Conservation (phyloP, 2,113 vertebrate genomes). For the Sapayoa aenigma region DNA sequence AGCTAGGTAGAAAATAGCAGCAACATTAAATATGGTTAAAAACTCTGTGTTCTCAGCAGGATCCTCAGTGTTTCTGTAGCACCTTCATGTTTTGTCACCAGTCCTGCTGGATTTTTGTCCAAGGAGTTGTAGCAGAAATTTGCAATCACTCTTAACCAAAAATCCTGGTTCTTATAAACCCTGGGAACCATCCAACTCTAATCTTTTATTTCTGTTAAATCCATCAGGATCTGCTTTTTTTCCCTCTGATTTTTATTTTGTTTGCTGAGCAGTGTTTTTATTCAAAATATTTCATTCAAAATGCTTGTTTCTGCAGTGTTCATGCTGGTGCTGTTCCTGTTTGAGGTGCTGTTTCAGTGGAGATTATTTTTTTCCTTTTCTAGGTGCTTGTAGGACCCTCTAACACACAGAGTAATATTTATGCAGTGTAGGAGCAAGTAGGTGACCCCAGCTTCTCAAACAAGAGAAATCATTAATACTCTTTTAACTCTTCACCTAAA, state of each 20-base stretch:
- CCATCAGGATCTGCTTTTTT: background rate
- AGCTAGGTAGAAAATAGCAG: conserved; percentile 76
- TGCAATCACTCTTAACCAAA: background rate
- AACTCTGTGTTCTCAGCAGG: background rate
- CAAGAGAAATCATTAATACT: background rate
- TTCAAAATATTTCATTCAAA: background rate
- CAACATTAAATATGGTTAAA: background rate
- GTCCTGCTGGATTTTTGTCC: fast-evolving
- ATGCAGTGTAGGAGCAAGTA: background rate
- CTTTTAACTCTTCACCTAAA: background rate
- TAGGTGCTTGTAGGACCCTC: background rate
- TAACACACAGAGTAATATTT: background rate
- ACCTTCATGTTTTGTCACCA: background rate
- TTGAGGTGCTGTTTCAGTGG: background rate
- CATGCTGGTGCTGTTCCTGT: background rate
- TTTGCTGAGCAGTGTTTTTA: background rate
- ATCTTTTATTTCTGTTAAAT: background rate
- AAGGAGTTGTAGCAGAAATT: background rate
- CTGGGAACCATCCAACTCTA: background rate
- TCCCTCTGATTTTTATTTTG: background rate
- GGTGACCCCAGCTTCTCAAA: background rate
- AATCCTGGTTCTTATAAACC: fast-evolving
- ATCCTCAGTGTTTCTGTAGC: background rate
- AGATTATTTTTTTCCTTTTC: background rate
- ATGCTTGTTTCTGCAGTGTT: background rate